These are phyloP conservation scores for Pachyrhynchus sulphureomaculatus DNA, from an alignment of 1,140 invertebrate genomes.

Conservation along the genomic window DNA sequence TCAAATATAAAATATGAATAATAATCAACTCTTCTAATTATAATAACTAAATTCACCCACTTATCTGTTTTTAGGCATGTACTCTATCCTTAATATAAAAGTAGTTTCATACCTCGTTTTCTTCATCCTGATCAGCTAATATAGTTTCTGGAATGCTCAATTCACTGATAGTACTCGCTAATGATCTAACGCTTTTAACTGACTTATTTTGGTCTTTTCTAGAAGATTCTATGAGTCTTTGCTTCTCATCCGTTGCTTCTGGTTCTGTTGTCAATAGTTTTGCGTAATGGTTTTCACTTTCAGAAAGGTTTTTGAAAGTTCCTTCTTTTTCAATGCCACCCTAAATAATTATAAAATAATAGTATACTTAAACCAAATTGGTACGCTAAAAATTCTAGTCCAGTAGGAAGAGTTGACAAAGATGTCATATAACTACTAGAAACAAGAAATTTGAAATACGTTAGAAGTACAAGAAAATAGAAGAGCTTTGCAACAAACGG, in stretches of 20 bases:
- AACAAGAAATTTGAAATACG: too few relatives aligned
- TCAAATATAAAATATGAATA: too few relatives aligned
- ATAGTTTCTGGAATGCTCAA: slow-evolving; percentile 44
- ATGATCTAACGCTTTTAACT: slow-evolving; percentile 35
- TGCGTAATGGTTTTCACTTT: slow-evolving; percentile 64
- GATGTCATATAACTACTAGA: too few relatives aligned
- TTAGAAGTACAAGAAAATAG: too few relatives aligned
- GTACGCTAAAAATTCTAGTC: too few relatives aligned
- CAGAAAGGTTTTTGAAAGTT: slow-evolving; percentile 64
- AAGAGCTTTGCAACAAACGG: too few relatives aligned
- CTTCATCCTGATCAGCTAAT: slow-evolving; percentile 38
- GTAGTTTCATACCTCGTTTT: slow-evolving; percentile 12
- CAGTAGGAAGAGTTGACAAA: too few relatives aligned
- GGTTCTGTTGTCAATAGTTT: slow-evolving; percentile 48
- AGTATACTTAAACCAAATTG: too few relatives aligned
- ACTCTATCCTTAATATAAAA: too few relatives aligned
- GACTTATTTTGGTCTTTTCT: slow-evolving; percentile 40
- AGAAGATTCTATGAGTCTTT: slow-evolving; percentile 26
- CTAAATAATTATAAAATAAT: slow-evolving; percentile 32
- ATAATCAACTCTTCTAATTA: too few relatives aligned
- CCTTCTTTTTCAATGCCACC: slow-evolving; percentile 64
- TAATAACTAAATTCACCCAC: too few relatives aligned
- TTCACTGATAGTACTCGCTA: slow-evolving; percentile 43
- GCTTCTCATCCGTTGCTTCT: slow-evolving; percentile 39
- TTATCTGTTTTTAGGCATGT: too few relatives aligned